Base-by-base conservation (phyloP, 2,797 vertebrate genomes). In the Onychomys arenicola region DNA sequence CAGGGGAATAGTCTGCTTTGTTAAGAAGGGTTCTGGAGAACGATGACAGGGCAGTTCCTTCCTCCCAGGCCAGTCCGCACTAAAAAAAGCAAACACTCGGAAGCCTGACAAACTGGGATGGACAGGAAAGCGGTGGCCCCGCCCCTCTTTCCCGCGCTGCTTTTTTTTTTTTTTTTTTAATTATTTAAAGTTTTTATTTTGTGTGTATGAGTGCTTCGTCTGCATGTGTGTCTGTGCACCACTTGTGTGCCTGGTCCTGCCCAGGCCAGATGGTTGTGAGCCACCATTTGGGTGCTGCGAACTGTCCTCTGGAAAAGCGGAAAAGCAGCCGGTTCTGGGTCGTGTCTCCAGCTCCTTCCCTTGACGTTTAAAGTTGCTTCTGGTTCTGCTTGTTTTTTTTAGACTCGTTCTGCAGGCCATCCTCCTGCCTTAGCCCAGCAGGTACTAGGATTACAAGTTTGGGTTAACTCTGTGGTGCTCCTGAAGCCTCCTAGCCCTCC, bases 61-160 rank as follows among this genome's bases (percentile, higher is more conserved):
- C 55, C 19, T 93, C 55, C 3, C 0, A 34, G 69, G 40, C 2
- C 1, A 11, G 65, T 49, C 17, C 1, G 14, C 55, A 25, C 2
- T 0, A 49, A 49, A 11, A 0, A 1, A 3, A 0, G 0, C 12
- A 0, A 9, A 43, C 6, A 40, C n/a, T 13, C 27, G 2, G 43
- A 61, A 46, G 63, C 5, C 1, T 2, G 21, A n/a, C 2, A 0
- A 34, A 16, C 57, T 3, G n/a, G 0, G 14, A 10, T 11, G 14
- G 61, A 23, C 25, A 7, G 19, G 21, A 6, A 25, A 16, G 25
- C 49, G n/a, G 17, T 59, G 52, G 25, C 65, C 17, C 6, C 25
- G 11, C 23, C 8, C 8, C 17, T 12, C 23, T 10, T 43, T 27
- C 75, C 57, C 37, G 32, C 32, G 13, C 57, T 83, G 57, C 4